These are phyloP conservation scores for Drosophila chauvacae DNA, from an alignment of 1,140 invertebrate species.

Conservation along the genomic window DNA sequence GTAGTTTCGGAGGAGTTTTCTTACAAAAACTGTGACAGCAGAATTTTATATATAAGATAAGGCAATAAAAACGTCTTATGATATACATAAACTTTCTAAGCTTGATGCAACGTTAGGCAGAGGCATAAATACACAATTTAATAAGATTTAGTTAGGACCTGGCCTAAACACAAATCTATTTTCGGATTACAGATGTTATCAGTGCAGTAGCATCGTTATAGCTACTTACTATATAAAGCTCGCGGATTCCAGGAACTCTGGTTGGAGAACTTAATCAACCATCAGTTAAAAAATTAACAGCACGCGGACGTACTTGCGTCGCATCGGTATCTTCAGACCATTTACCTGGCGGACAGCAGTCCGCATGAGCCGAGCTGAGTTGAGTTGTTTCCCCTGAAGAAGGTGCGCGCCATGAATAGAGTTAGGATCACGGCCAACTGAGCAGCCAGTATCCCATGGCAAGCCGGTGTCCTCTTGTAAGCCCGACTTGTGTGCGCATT, in stretches of 20 bases:
- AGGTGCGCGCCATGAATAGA: slow-evolving; percentile 48
- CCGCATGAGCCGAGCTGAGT: slow-evolving; percentile 31
- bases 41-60: no score
- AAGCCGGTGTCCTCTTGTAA: slow-evolving; percentile 45
- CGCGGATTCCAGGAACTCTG: slow-evolving; percentile 12
- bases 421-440: slow-evolving; percentile 48
- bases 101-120: not conserved
- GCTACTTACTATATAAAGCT: slow-evolving; percentile 4
- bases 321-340: slow-evolving; percentile 32
- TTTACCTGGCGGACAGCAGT: slow-evolving; percentile 41
- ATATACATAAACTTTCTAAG: not conserved
- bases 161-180: not conserved
- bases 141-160: not conserved
- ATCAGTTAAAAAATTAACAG: slow-evolving; percentile 26
- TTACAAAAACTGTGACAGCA: no score
- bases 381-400: slow-evolving; percentile 43
- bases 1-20: no score
- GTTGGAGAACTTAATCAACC: slow-evolving; percentile 36
- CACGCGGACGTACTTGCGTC: not conserved
- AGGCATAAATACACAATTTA: not conserved
- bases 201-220: slow-evolving; percentile 18
- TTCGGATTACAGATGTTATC: not conserved
- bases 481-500: slow-evolving; percentile 58
- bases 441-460: slow-evolving; percentile 45
- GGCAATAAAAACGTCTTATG: no score